A percentile compares a stretch with the other conserved stretches of the same genome.
Conservation (phyloP, 2,113 vertebrate genomes). For the Colistium nudipinnis region DNA sequence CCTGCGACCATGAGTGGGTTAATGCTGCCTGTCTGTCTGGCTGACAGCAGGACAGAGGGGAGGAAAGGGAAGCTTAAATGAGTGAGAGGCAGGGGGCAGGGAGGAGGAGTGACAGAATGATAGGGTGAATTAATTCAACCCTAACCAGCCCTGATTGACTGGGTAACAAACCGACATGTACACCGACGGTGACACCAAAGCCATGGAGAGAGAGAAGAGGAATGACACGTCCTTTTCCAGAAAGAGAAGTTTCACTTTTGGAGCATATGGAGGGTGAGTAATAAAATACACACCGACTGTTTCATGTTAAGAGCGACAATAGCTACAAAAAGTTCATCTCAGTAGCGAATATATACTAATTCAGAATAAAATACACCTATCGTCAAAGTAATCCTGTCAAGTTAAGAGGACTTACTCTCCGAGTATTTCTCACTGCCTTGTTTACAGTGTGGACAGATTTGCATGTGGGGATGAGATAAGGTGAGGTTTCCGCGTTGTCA, state of each 20-base stretch:
- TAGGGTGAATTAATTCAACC: constrained; percentile 79
- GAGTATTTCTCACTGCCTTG: constrained; percentile 51
- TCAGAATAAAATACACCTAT: background rate
- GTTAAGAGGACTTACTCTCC: constrained; percentile 14
- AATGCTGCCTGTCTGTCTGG: constrained; percentile 65
- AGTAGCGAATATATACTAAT: background rate
- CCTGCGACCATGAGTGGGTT: constrained; percentile 72
- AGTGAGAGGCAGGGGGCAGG: constrained; percentile 79
- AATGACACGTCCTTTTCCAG: constrained; percentile 79
- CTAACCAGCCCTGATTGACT: constrained; percentile 81
- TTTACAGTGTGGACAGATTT: constrained; percentile 69
- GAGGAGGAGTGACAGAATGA: constrained; percentile 77
- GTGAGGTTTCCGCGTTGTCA: constrained; percentile 48
- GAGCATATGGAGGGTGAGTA: constrained; percentile 85
- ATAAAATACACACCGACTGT: constrained; percentile 35
- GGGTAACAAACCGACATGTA: constrained; percentile 67
- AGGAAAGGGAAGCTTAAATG: constrained; percentile 82
- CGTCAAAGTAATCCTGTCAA: background rate
- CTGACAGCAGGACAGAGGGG: constrained; percentile 76
- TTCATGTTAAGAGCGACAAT: constrained; percentile 6
- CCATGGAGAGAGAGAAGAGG: constrained; percentile 74
- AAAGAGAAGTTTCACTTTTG: constrained; percentile 84
- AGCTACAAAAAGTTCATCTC: background rate
- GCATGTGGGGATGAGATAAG: constrained; percentile 67
- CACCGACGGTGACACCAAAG: constrained; percentile 56